These are phyloP conservation scores for Callorhinus ursinus DNA, from an alignment of 2,113 vertebrate species.

Conservation along the genomic window DNA sequence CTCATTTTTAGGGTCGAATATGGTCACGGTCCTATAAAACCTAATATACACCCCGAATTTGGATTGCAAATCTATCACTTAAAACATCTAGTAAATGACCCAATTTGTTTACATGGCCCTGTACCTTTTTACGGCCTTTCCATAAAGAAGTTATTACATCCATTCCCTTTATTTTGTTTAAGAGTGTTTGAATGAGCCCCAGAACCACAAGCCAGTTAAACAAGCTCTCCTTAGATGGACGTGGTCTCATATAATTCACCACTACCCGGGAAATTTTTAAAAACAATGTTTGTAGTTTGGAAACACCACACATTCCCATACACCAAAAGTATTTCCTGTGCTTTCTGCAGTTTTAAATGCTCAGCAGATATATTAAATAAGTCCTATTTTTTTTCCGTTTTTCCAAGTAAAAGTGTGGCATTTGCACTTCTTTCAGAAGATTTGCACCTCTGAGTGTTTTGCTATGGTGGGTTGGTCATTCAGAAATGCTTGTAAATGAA, in stretches of 20 bases:
- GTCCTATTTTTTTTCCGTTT: constrained; percentile 71
- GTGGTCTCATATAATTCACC: constrained; percentile 84
- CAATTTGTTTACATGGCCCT: constrained; percentile 87
- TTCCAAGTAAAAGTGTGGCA: constrained; percentile 67
- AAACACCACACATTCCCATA: constrained; percentile 80
- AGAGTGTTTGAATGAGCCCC: constrained; percentile 84
- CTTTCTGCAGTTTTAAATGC: constrained; percentile 69
- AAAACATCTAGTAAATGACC: constrained; percentile 85
- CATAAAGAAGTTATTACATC: constrained; percentile 88
- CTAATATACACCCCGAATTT: constrained; percentile 79
- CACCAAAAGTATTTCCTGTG: constrained; percentile 83
- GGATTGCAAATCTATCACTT: constrained; percentile 82
- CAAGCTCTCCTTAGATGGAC: constrained; percentile 82
- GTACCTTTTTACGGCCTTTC: constrained; percentile 86
- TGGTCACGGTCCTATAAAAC: constrained; percentile 77
- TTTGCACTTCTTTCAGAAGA: constrained; percentile 58
- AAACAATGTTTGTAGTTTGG: constrained; percentile 81
- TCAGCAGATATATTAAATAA: constrained; percentile 67
- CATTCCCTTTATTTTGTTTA: constrained; percentile 86
- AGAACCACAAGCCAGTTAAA: constrained; percentile 86
- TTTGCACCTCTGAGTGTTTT: constrained; percentile 38
- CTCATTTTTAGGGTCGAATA: constrained; percentile 71
- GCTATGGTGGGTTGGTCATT: neutral
- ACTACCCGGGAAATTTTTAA: constrained; percentile 80
- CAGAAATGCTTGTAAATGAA: neutral